These are phyloP conservation scores for Dromococcyx pavoninus DNA, from an alignment of 2,797 vertebrate species.

Conservation along the genomic window DNA sequence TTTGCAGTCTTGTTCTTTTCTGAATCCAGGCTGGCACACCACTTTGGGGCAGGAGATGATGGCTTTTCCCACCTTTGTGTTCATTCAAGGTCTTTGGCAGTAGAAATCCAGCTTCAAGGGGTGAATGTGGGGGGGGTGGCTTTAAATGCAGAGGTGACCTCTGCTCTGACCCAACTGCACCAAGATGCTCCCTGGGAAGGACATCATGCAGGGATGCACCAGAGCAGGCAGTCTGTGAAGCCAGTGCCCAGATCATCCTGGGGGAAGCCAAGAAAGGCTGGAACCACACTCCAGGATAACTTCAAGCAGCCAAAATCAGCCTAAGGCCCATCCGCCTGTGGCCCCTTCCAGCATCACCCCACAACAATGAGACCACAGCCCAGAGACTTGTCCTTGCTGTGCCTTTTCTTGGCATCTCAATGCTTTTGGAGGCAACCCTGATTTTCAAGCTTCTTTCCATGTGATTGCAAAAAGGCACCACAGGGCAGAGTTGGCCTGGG, in stretches of 20 bases:
- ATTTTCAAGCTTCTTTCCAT: background rate
- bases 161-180: background rate
- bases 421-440: background rate
- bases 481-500: background rate
- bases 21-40: background rate
- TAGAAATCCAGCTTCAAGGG: background rate
- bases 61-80: background rate
- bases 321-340: fast-evolving
- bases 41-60: background rate
- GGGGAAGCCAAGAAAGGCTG: background rate
- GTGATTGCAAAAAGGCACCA: background rate
- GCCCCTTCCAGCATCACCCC: background rate
- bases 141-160: background rate
- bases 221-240: background rate
- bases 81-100: background rate
- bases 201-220: fast-evolving
- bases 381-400: background rate
- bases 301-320: background rate
- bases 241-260: background rate
- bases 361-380: background rate
- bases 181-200: background rate
- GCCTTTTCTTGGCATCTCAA: background rate
- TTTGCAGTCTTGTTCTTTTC: background rate
- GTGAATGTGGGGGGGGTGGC: fast-evolving
- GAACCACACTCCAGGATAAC: background rate